These are phyloP conservation scores for Tricholaema leucomelas DNA, from an alignment of 2,113 vertebrate species.

Conservation along the genomic window DNA sequence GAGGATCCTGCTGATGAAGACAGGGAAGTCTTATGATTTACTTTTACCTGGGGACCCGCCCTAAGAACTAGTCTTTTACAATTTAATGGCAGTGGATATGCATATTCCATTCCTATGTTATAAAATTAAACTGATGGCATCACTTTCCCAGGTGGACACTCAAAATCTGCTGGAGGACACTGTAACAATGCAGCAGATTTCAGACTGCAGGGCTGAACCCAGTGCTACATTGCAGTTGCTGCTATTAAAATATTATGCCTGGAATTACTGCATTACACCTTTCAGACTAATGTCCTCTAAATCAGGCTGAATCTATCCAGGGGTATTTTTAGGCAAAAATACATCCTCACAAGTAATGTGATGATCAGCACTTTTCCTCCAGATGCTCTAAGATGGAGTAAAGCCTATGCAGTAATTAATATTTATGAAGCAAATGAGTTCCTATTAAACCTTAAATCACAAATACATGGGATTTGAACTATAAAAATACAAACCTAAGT, in stretches of 20 bases:
- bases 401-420: slow-evolving; percentile 69
- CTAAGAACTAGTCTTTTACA: neutral
- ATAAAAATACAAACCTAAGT: slow-evolving; percentile 54
- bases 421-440: slow-evolving; percentile 68
- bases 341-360: slow-evolving; percentile 57
- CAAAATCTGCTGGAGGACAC: slow-evolving; percentile 21
- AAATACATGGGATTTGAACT: slow-evolving; percentile 37
- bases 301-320: slow-evolving; percentile 57
- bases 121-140: slow-evolving; percentile 18
- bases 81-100: neutral
- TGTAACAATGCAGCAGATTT: slow-evolving; percentile 23
- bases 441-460: slow-evolving; percentile 56
- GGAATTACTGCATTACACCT: slow-evolving; percentile 64
- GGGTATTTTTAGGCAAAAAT: slow-evolving; percentile 62
- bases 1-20: slow-evolving; percentile 18
- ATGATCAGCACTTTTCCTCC: slow-evolving; percentile 65
- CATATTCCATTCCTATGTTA: neutral
- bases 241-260: slow-evolving; percentile 62
- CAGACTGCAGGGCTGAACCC: neutral
- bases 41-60: slow-evolving; percentile 2
- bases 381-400: slow-evolving; percentile 53
- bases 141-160: slow-evolving; percentile 15
- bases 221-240: neutral
- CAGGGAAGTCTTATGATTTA: neutral
- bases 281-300: slow-evolving; percentile 55